Conservation (phyloP, 2,888 invertebrate species). For the Salpingus planirostris region DNA sequence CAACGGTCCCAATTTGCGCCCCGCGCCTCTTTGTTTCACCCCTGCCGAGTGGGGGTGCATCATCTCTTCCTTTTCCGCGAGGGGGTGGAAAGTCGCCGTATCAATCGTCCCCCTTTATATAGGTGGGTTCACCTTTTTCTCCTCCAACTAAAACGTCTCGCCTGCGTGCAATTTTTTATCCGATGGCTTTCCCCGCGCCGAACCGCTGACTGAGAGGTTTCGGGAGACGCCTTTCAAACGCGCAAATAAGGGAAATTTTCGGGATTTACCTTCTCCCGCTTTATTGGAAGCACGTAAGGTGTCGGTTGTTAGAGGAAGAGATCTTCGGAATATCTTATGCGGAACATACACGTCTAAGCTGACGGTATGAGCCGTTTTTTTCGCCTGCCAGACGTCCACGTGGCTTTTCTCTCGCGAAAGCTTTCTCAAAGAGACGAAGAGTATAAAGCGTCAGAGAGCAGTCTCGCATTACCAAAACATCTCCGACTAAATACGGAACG, state of each 20-base stretch:
- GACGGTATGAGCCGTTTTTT: not conserved
- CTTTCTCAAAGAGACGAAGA: too few species aligned
- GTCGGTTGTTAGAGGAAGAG: constrained; percentile 22
- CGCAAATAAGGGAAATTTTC: constrained; percentile 26
- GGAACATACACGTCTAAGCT: not conserved
- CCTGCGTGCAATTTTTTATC: constrained; percentile 19
- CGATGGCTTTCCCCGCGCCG: constrained; percentile 21
- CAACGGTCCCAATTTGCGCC: too few species aligned
- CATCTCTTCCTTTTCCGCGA: too few species aligned
- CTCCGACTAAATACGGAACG: too few species aligned
- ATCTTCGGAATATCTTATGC: constrained; percentile 18
- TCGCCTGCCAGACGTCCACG: too few species aligned
- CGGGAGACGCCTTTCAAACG: constrained; percentile 23
- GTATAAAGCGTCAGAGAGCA: too few species aligned
- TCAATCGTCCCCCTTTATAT: constrained; percentile 13
- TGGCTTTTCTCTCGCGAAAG: too few species aligned
- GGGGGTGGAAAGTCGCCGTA: constrained; percentile 9
- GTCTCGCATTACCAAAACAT: too few species aligned
- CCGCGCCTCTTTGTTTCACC: too few species aligned
- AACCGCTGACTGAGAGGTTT: constrained; percentile 25
- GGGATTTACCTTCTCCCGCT: constrained; percentile 19
- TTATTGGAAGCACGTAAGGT: constrained; percentile 26
- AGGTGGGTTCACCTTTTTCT: constrained; percentile 9
- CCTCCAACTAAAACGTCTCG: constrained; percentile 16
- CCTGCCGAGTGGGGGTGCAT: too few species aligned